Conservation (phyloP, 1,140 invertebrate species). For the Hylaeus anthracinus region DNA sequence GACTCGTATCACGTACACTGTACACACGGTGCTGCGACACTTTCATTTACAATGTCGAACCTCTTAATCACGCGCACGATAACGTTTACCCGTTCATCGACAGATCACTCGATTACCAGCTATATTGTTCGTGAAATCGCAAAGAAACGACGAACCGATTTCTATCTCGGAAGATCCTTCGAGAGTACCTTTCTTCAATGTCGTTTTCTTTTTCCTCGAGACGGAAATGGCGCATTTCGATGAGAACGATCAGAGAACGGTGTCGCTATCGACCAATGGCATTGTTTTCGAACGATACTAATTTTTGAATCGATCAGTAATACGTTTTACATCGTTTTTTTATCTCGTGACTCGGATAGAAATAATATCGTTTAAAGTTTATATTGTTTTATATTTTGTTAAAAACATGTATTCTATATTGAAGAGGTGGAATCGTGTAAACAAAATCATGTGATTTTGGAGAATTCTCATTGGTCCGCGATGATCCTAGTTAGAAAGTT, state of each 20-base stretch:
- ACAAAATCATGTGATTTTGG: too few species aligned
- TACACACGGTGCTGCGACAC: constrained; percentile 63
- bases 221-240: constrained; percentile 41
- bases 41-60: constrained; percentile 43
- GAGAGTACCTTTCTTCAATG: constrained; percentile 41
- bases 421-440: too few species aligned
- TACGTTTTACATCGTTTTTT: neutral
- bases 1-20: constrained; percentile 48
- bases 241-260: constrained; percentile 4
- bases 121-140: constrained; percentile 14
- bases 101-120: constrained; percentile 30
- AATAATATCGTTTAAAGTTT: too few species aligned
- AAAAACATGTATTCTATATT: too few species aligned
- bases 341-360: too few species aligned
- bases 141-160: constrained; percentile 22
- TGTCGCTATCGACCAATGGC: constrained; percentile 17
- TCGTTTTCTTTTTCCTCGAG: constrained; percentile 46
- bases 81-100: constrained; percentile 11
- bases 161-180: constrained; percentile 35
- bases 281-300: neutral
- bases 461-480: too few species aligned
- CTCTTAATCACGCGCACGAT: constrained; percentile 21
- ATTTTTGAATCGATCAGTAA: neutral
- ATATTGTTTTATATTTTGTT: too few species aligned
- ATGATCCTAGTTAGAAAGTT: too few species aligned